Percentiles rank a stretch among this genome's conserved stretches.
Evolutionary conservation across 2,113 vertebrate genomes (phyloP).

Genomic region (Ancistrus triradiatus): DNA sequence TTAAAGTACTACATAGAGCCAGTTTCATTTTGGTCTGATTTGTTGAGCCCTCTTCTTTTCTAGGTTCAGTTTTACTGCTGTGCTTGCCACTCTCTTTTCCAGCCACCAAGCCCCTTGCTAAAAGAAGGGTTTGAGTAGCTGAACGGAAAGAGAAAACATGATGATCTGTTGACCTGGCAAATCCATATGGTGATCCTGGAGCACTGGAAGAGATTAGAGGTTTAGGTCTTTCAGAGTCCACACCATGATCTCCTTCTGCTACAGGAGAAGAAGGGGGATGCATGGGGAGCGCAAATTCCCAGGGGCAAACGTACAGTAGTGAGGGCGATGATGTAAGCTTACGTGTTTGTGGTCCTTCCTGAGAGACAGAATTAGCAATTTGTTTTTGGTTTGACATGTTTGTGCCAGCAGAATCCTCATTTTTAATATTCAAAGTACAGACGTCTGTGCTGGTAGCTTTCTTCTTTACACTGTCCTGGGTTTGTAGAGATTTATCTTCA

Average conservation of each 20-base stretch:
- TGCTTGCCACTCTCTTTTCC: conserved; percentile 50
- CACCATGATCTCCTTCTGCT: conserved; percentile 21
- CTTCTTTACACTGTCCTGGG: conserved; percentile 56
- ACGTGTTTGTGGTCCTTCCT: conserved; percentile 28
- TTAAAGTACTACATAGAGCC: conserved; percentile 49
- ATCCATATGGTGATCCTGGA: conserved; percentile 59
- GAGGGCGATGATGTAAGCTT: conserved; percentile 33
- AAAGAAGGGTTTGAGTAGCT: conserved; percentile 55
- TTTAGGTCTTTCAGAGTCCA: conserved; percentile 45
- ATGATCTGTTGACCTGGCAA: conserved; percentile 53
- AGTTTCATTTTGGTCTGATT: conserved; percentile 51
- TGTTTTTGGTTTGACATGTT: conserved; percentile 62
- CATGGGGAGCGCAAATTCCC: conserved; percentile 55
- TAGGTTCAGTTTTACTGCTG: conserved; percentile 43
- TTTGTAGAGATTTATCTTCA: conserved; percentile 36
- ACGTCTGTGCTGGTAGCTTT: conserved; percentile 54
- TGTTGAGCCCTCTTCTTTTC: conserved; percentile 44
- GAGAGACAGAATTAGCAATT: conserved; percentile 68
- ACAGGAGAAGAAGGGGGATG: conserved; percentile 42
- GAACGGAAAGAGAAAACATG: conserved; percentile 62
- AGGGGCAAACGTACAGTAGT: conserved; percentile 61
- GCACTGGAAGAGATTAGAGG: conserved; percentile 60
- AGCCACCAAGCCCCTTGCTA: conserved; percentile 57
- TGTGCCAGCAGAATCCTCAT: conserved; percentile 43
- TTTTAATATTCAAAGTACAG: conserved; percentile 64